phyloP scores from a whole-genome alignment of 2,113 vertebrate genomes.

The Gavialis gangeticus region DNA sequence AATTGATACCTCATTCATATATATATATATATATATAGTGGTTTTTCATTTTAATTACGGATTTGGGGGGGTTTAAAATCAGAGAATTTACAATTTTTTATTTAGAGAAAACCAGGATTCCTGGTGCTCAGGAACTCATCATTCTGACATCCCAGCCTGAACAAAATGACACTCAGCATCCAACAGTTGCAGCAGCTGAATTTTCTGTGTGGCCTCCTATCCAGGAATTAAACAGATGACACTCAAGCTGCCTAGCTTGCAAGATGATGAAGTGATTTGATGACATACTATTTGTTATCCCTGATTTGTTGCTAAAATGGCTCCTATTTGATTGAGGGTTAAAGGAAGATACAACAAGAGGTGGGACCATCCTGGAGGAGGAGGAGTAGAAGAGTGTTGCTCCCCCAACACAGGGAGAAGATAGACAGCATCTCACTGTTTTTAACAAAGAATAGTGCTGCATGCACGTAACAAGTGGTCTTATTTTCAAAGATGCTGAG shows the following conservation, averaged over 20 bases:
- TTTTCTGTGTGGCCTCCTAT: not conserved
- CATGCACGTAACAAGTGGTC: not conserved
- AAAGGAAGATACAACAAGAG: not conserved
- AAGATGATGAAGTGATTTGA: not conserved
- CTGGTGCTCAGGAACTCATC: too few species aligned
- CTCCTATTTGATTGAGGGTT: not conserved
- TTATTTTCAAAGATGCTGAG: not conserved
- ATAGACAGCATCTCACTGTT: not conserved
- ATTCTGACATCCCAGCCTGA: too few species aligned
- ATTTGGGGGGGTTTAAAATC: too few species aligned
- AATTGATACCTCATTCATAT: too few species aligned
- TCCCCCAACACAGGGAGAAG: not conserved
- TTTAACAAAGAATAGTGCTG: not conserved
- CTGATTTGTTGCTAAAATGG: not conserved
- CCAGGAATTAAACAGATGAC: not conserved
- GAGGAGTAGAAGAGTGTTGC: not conserved
- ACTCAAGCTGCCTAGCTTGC: not conserved
- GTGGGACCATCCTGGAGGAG: not conserved
- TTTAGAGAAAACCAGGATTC: too few species aligned
- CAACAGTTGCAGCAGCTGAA: not conserved
- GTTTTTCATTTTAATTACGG: too few species aligned
- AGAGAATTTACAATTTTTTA: too few species aligned
- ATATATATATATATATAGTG: too few species aligned
- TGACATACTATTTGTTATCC: not conserved
- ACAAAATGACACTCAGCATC: not conserved